Conservation (phyloP, 2,113 vertebrate genomes). For the Psephotus haematonotus region DNA sequence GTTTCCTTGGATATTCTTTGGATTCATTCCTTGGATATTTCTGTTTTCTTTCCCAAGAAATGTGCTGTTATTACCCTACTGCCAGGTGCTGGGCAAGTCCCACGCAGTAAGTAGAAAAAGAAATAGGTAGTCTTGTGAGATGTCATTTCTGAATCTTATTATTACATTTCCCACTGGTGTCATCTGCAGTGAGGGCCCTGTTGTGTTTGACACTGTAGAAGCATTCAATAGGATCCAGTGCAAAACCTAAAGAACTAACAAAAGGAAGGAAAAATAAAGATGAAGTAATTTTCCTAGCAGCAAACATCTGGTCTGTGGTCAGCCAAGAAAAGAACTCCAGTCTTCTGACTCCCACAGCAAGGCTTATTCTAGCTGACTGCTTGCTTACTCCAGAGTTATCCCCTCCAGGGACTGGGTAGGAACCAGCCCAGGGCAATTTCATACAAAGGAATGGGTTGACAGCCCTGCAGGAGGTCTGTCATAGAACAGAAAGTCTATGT, state of each 20-base stretch:
- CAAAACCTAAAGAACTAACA: slow-evolving; percentile 44
- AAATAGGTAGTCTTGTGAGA: background rate
- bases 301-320: slow-evolving; percentile 56
- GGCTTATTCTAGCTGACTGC: slow-evolving; percentile 10
- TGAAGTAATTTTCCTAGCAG: slow-evolving; percentile 44
- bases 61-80: background rate
- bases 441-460: background rate
- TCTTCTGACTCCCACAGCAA: background rate
- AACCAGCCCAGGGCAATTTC: background rate
- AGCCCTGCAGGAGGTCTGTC: background rate
- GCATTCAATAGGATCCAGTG: slow-evolving; percentile 14
- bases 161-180: slow-evolving; percentile 2
- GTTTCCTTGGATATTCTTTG: background rate
- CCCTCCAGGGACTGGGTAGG: background rate
- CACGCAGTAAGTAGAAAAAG: background rate
- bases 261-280: slow-evolving; percentile 51
- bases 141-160: background rate
- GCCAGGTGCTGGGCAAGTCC: background rate
- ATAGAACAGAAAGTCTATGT: background rate
- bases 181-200: slow-evolving; percentile 15
- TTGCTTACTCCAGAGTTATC: background rate
- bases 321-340: slow-evolving; percentile 32
- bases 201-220: slow-evolving; percentile 18
- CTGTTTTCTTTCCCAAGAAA: background rate
- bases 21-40: background rate